Conservation (phyloP, 2,888 invertebrate species). For the Andrena chrysosceles region DNA sequence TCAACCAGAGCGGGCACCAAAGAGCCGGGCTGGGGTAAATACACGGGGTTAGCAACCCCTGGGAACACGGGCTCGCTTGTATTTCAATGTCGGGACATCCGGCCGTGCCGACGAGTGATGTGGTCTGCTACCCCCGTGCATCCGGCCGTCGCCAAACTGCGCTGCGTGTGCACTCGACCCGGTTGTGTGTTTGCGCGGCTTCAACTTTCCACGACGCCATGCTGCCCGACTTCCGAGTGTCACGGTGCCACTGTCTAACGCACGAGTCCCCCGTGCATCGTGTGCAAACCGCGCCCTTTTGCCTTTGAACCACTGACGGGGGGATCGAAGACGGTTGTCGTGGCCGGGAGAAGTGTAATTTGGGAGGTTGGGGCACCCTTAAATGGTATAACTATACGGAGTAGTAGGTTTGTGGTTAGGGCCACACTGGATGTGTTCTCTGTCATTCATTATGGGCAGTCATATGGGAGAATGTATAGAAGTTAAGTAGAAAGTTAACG, state of each 20-base stretch:
- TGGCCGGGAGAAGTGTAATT: neutral
- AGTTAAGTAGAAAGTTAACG: no score
- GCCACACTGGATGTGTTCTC: no score
- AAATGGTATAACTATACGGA: no score
- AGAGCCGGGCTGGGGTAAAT: constrained; percentile 22
- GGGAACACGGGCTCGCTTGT: constrained; percentile 67
- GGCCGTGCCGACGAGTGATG: constrained; percentile 80
- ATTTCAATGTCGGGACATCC: constrained; percentile 78
- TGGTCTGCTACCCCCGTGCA: constrained; percentile 79
- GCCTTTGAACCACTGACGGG: neutral
- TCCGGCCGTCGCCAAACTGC: constrained; percentile 77
- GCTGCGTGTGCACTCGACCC: constrained; percentile 63
- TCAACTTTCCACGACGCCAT: constrained; percentile 70
- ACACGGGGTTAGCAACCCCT: constrained; percentile 59
- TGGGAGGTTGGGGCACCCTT: no score
- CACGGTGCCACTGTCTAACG: constrained; percentile 62
- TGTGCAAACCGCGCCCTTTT: constrained; percentile 62
- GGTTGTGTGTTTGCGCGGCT: constrained; percentile 73
- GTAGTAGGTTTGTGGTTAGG: no score
- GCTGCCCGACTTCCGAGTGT: constrained; percentile 60
- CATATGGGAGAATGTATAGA: no score
- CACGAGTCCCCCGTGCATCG: constrained; percentile 38
- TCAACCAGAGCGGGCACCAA: constrained; percentile 3
- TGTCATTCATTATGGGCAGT: no score
- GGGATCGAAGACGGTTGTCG: neutral